Base-by-base conservation (phyloP, 2,888 invertebrate species). In the Plebejus anna region DNA sequence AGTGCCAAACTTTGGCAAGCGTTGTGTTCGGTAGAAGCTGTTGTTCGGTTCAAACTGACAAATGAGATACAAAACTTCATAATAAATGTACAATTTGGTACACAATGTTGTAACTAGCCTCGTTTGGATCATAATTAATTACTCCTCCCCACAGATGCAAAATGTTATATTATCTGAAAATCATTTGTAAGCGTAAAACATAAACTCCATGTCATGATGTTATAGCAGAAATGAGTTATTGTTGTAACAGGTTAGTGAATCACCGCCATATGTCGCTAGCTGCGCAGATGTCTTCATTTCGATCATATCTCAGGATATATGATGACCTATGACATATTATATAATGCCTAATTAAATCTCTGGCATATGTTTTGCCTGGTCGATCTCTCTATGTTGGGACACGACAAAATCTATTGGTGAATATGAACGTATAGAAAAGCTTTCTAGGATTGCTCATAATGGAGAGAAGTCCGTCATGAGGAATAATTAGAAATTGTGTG, bases 251-350 rank as follows among this genome's bases (percentile, higher is more conserved):
- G 93, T 92, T 91, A 80, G 88, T 94, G 93, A 94, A 83, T 94
- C 93, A 93, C 81, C 80, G 83, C 92, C 93, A 94, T 92, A 92
- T 93, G 93, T 89, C 88, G 90, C 89, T 88, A 83, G 82, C 88
- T 90, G 89, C 88, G 90, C 89, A 22, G 32, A 73, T 73, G 51
- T 73, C 73, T 55, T 51, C 51, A 51, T 72, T 72, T 72, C 72
- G 72, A 71, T 71, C 71, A 71, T 71, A 71, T 71, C 71, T 22
- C 32, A 36, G 66, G 66, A 71, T 71, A 22, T 71, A 42, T 82
- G 83, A 84, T 81, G 77, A 80, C 78, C 78, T 66, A 1, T 66
- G 32, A 66, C 16, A 66, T 66, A 66, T 36, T 32, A 32, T 66
- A 66, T 66, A 66, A 66, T 16, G 66, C 66, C 36, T 66, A 66